Conservation (phyloP, 2,888 invertebrate species). For the Apomyelois bistriatella region DNA sequence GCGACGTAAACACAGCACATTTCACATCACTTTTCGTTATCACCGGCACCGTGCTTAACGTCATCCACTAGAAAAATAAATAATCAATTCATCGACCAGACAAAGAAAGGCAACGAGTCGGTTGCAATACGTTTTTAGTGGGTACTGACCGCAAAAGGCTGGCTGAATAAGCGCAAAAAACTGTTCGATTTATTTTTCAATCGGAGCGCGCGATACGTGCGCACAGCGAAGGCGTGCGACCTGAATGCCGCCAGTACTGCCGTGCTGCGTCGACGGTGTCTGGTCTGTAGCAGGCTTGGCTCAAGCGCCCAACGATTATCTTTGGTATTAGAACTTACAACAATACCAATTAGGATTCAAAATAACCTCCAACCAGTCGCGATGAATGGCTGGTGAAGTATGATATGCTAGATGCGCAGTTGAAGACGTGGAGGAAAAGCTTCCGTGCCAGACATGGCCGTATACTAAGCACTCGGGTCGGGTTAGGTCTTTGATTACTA, state of each 20-base stretch:
- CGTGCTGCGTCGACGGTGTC: constrained; percentile 23
- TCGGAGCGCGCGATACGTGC: constrained; percentile 48
- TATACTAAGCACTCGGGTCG: constrained; percentile 9
- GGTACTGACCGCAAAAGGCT: constrained; percentile 30
- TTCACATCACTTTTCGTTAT: constrained; percentile 69
- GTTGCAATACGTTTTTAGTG: constrained; percentile 28
- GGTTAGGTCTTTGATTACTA: no score
- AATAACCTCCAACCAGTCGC: neutral
- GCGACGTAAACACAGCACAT: constrained; percentile 65
- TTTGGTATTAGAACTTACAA: constrained; percentile 10
- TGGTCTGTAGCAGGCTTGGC: constrained; percentile 15
- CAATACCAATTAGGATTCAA: constrained; percentile 13
- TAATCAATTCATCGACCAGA: constrained; percentile 22
- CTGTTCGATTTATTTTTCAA: constrained; percentile 34
- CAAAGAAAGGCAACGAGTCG: constrained; percentile 28
- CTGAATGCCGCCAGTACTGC: constrained; percentile 62
- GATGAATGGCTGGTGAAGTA: neutral
- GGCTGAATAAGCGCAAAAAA: constrained; percentile 46
- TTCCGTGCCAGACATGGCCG: constrained; percentile 12
- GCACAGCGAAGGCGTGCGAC: constrained; percentile 52
- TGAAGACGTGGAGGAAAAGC: constrained; percentile 8
- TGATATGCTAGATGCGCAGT: no score
- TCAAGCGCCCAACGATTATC: constrained; percentile 2
- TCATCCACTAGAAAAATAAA: constrained; percentile 42
- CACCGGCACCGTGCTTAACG: constrained; percentile 56